Base-by-base conservation (phyloP, 2,113 vertebrate genomes). In the Cyanoderma ruficeps region DNA sequence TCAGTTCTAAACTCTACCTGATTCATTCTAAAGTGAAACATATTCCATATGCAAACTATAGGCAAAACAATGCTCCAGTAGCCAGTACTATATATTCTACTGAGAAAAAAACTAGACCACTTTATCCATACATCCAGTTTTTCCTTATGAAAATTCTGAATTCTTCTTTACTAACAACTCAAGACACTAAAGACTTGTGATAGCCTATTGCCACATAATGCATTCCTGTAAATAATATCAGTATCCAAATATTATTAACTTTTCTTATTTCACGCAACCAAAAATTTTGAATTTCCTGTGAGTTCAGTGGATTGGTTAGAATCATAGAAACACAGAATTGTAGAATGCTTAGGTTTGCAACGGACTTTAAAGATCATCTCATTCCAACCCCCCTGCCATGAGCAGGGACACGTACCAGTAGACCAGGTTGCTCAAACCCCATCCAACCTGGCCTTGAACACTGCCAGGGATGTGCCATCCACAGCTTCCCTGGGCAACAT, bases 341-440 rank as follows among this genome's bases (percentile, higher is more conserved):
- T 4, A 55, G 24, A 61, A 55, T 31, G 24, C 11, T 47, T 75
- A 60, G 17, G 20, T 33, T 61, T 35, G 24, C 14, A 75, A 53
- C 6, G 9, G 12, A 41, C 21, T 16, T 22, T 44, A 52, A 59
- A 74, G 15, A 44, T 4, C 15, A 49, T 37, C 18, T 50, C 1
- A 0, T 57, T 72, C 50, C 35, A 80, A 57, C 1, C 3, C 5
- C 6, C 3, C 31, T 57, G 33, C 14, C 42, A 37, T 7, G 14
- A 21, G 17, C 25, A 49, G 6, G 20, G 25, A 64, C 16, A 59
- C 16, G 23, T 24, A 25, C 11, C 46, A 59, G 28, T 7, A 67
- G 52, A 53, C 2, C 46, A 82, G 28, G 20, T 3, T 59, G 15
- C 24, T 60, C 39, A 67, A 75, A 53, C 7, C 28, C 23, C 53